Conservation (phyloP, 2,888 invertebrate genomes). For the Cosmopolites sordidus region DNA sequence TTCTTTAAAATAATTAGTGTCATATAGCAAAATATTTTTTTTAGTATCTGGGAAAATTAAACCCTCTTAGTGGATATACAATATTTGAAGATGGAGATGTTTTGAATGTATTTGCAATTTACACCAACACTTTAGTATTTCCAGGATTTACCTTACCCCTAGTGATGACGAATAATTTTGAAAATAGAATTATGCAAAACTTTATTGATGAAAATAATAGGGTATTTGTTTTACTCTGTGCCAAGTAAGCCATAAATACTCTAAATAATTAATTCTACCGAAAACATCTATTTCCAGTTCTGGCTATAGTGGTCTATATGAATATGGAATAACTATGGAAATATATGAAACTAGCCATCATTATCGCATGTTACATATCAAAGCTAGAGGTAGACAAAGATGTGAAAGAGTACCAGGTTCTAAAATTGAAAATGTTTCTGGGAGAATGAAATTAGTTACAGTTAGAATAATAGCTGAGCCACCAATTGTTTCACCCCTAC, state of each 20-base stretch:
- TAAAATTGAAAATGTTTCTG: constrained; percentile 39
- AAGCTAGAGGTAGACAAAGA: constrained; percentile 72
- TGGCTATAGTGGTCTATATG: constrained; percentile 32
- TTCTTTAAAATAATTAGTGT: background rate
- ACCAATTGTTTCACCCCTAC: constrained; percentile 54
- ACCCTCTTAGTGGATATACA: constrained; percentile 45
- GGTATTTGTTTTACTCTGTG: constrained; percentile 62
- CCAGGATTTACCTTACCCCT: constrained; percentile 79
- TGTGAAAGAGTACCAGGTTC: constrained; percentile 56
- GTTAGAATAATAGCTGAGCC: constrained; percentile 68
- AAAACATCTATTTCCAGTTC: constrained; percentile 17
- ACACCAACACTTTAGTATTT: constrained; percentile 58
- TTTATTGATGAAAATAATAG: constrained; percentile 55
- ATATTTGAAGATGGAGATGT: constrained; percentile 45
- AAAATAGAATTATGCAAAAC: constrained; percentile 56
- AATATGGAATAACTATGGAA: constrained; percentile 62
- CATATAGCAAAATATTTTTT: constrained; percentile 16
- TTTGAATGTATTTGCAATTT: constrained; percentile 41
- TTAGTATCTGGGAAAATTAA: constrained; percentile 45
- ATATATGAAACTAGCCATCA: constrained; percentile 62
- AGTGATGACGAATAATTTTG: constrained; percentile 52
- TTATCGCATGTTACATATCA: constrained; percentile 54
- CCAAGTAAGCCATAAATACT: constrained; percentile 39
- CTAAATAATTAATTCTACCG: background rate
- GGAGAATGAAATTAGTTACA: constrained; percentile 53